Base-by-base conservation (phyloP, 2,888 invertebrate species). In the Aspidiotus rigidus region DNA sequence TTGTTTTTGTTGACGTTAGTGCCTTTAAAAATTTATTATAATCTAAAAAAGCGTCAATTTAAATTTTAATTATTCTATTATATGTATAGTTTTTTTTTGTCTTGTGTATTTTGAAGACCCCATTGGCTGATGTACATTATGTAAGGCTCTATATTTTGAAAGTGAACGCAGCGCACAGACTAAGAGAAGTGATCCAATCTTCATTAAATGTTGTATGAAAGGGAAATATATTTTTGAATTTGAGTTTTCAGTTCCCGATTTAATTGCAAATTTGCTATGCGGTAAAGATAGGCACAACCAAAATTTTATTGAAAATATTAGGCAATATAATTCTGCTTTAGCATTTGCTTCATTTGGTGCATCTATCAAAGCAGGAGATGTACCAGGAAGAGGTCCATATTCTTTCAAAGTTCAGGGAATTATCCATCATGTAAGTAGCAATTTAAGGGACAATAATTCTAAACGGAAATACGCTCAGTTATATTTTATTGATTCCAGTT, bases 371-470 rank as follows among this genome's bases (percentile, higher is more conserved):
- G 17, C 28, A 11, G 17, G 11, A 7, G 6, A 59, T 28, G 28
- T 39, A 16, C 11, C 16, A 59, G 13, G 13, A 10, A 15, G 17
- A 17, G 59, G 17, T 16, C 59, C 17, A 28, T 59, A 17, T 28
- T 59, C 17, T 59, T 59, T 59, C 17, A 59, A 59, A 59, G 59
- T 59, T 8, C 59, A 59, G 28, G 59, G 59, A 8, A 59, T 16
- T 16, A 59, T 59, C 16, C 59, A 59, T 11, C 17, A 59, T 28
- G 17, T 7, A 17, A 59, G 17, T 7, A 8, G 8, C 8, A 59
- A 59, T 59, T 28, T 59, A 11, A 8, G 28, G 11, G 17, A 8
- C 8, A 7, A 8, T 7, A 11, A 59, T 59, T 16, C 17, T 17
- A 8, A 59, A 6, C 16, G 59, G 11, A 59, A 59, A 28, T 59